Percentiles rank a stretch among this genome's conserved stretches.
Evolutionary conservation across 1,140 invertebrate species (phyloP).

Genomic region (Psilanteris sp.): DNA sequence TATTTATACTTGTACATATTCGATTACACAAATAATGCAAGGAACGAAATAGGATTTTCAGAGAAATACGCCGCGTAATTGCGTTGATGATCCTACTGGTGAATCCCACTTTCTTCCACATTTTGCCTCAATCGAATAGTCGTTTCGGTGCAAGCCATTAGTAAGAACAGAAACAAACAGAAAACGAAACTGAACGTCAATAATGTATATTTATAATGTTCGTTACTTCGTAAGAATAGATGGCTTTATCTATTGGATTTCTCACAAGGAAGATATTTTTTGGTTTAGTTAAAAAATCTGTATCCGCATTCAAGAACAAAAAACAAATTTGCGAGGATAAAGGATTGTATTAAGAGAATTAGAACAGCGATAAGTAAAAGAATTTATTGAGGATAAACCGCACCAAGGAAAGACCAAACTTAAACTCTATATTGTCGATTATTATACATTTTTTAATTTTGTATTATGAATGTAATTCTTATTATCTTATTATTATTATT

Average conservation of each 20-base stretch:
- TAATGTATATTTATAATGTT: slow-evolving; percentile 34
- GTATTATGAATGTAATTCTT: slow-evolving; percentile 52
- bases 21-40: not conserved
- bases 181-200: not conserved
- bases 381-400: slow-evolving; percentile 61
- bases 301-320: not conserved
- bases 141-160: slow-evolving; percentile 10
- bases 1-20: slow-evolving; percentile 32
- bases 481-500: slow-evolving; percentile 38
- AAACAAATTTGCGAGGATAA: not conserved
- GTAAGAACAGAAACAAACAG: not conserved
- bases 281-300: not conserved
- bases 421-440: slow-evolving; percentile 71
- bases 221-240: slow-evolving; percentile 2
- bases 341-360: slow-evolving; percentile 5
- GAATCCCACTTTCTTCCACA: slow-evolving; percentile 28
- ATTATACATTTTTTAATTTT: slow-evolving; percentile 72
- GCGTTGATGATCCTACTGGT: slow-evolving; percentile 9
- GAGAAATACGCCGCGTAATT: slow-evolving; percentile 2
- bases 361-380: slow-evolving; percentile 58
- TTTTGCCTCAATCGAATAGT: slow-evolving; percentile 5
- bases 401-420: slow-evolving; percentile 78
- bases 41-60: slow-evolving; percentile 2
- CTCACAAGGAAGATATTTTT: not conserved
- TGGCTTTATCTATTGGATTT: slow-evolving; percentile 18